A percentile compares a stretch with the other conserved stretches of the same genome.
Evolutionary conservation across 2,888 invertebrate species (phyloP).

Genomic region (Melieria picta): DNA sequence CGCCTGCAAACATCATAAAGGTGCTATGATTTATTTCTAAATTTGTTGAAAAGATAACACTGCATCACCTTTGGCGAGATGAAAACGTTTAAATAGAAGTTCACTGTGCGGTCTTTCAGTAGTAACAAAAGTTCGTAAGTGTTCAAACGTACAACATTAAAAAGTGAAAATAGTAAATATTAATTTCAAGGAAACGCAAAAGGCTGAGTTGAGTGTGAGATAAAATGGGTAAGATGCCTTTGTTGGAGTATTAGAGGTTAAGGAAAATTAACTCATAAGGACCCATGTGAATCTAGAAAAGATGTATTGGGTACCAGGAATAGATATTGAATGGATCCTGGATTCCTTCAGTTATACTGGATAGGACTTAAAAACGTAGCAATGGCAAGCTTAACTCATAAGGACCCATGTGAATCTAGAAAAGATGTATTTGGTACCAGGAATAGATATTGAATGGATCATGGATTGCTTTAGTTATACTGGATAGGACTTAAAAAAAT

Average conservation of each 20-base stretch:
- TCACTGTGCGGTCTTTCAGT: slow-evolving; percentile 4
- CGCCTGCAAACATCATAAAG: slow-evolving; percentile 17
- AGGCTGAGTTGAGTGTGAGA: neutral
- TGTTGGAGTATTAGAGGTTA: neutral
- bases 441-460: no score
- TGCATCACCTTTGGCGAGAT: neutral
- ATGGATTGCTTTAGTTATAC: no score
- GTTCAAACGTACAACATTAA: slow-evolving; percentile 4
- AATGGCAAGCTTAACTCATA: no score
- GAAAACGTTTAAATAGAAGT: slow-evolving; percentile 34
- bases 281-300: no score
- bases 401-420: no score
- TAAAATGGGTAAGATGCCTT: slow-evolving; percentile 23
- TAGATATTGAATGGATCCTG: no score
- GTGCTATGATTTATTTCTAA: slow-evolving; percentile 7
- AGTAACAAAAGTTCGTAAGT: slow-evolving; percentile 11
- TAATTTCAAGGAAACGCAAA: slow-evolving; percentile 3
- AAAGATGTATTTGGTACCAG: no score
- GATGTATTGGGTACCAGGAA: no score
- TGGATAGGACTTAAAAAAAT: no score
- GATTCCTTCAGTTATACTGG: no score
- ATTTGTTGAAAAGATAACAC: neutral
- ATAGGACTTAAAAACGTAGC: no score
- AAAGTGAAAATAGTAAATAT: slow-evolving; percentile 6
- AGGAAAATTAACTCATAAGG: no score